A percentile compares a stretch with the other conserved stretches of the same genome.
These are phyloP conservation scores for Gobiocypris rarus DNA, from an alignment of 2,113 vertebrate species.

Conservation along the genomic window DNA sequence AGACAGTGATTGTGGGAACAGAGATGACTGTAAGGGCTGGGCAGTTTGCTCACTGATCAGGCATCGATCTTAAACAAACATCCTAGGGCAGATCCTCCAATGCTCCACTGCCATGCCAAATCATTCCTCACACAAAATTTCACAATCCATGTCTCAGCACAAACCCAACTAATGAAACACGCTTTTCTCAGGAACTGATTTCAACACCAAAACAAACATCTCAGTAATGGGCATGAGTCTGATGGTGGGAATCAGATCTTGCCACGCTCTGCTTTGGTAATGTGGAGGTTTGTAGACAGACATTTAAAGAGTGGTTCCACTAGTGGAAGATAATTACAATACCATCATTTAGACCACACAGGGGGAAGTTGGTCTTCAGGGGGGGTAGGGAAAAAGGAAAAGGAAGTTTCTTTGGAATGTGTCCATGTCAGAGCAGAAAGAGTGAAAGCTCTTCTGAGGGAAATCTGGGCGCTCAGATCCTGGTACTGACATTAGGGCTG, in stretches of 20 bases:
- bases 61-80: conserved; percentile 55
- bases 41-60: conserved; percentile 7
- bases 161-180: background rate
- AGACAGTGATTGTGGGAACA: background rate
- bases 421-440: background rate
- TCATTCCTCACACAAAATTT: conserved; percentile 8
- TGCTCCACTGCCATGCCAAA: background rate
- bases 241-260: background rate
- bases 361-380: conserved; percentile 1
- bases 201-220: background rate
- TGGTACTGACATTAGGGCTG: background rate
- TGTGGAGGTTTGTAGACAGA: background rate
- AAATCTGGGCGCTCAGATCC: background rate
- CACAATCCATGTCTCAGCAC: conserved; percentile 4
- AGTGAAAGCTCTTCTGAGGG: background rate
- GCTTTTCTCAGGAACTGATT: conserved; percentile 1
- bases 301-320: background rate
- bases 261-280: background rate
- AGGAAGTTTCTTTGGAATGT: conserved; percentile 31
- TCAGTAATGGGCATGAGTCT: background rate
- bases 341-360: background rate
- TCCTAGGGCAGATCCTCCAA: conserved; percentile 27
- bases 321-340: background rate
- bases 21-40: conserved; percentile 15
- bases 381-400: background rate